Evolutionary conservation across 2,797 vertebrate genomes (phyloP), one percentile per base, ranked within the genome.

Genomic region (Characodon lateralis): DNA sequence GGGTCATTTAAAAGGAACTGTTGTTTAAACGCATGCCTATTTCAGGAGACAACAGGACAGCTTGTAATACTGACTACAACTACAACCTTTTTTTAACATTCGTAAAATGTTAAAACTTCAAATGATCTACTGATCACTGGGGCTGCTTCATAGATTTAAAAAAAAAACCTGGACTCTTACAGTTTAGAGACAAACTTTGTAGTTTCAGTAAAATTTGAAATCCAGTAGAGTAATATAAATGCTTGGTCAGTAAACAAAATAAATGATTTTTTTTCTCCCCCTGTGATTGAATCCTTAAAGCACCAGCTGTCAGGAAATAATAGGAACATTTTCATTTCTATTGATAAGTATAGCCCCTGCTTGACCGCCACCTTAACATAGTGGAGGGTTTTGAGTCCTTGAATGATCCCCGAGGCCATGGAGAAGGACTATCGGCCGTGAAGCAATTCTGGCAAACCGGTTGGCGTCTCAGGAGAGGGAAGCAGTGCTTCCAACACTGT

Each of bases 11-110:
- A 56, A 72, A 10, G 10, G 46, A 41, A 50, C 0, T 22, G 1
- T 18, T 39, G 9, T 63, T 82, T 72, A 72, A 35, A 41, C 31
- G 74, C 59, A 14, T 59, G 28, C 43, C 65, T 24, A 68, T 70
- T 65, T 75, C 69, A 74, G 8, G 55, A 50, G 55, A 56, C 59
- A 56, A n/a, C 14, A 50, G 26, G 61, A 61, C 31, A 65, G 24
- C 16, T 9, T 39, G 28, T 51, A 51, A 72, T 31, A 71, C 5
- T 39, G 43, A 65, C 0, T 1, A 59, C n/a, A 59, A 13, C 13
- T 59, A 22, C 0, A 68, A 26, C 22, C 0, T 24, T 56, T 28
- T 6, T 58, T 74, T 31, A 31, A 50, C 35, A 65, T 7, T 24
- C 28, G 22, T 24, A 53, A 58, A n/a, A 59, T 2, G 28, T 50